These are phyloP conservation scores for Platichthys stellatus DNA, from an alignment of 2,113 vertebrate species.

Conservation along the genomic window DNA sequence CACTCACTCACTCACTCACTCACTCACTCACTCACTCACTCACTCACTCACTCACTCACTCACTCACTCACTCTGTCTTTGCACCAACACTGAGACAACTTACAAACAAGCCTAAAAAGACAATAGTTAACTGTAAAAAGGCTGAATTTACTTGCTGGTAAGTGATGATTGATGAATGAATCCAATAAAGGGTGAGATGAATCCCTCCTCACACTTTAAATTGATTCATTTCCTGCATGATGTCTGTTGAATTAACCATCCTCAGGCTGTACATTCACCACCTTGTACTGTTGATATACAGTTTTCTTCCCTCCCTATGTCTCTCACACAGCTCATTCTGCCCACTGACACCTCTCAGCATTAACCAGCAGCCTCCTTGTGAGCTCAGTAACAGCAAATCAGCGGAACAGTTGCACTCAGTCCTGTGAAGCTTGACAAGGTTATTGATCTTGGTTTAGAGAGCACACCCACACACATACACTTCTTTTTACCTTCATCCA, in stretches of 20 bases:
- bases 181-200: constrained; percentile 42
- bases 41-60: constrained; percentile 10
- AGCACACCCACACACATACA: constrained; percentile 17
- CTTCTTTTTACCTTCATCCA: constrained; percentile 18
- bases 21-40: neutral
- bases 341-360: constrained; percentile 18
- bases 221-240: constrained; percentile 19
- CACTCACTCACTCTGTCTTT: constrained; percentile 11
- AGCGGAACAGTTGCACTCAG: constrained; percentile 27
- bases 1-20: neutral
- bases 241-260: constrained; percentile 33
- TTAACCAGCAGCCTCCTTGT: constrained; percentile 21
- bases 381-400: constrained; percentile 38
- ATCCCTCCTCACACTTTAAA: constrained; percentile 38
- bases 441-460: constrained; percentile 53
- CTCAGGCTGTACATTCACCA: constrained; percentile 25
- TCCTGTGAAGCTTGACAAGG: constrained; percentile 33
- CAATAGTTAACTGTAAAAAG: constrained; percentile 1
- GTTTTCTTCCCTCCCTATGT: neutral
- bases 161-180: constrained; percentile 1
- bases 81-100: constrained; percentile 1
- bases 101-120: constrained; percentile 6
- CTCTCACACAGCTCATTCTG: neutral
- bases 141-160: neutral
- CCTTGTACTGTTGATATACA: constrained; percentile 16